phyloP scores from a whole-genome alignment of 2,113 vertebrate species.

The Coracopsis vasa region DNA sequence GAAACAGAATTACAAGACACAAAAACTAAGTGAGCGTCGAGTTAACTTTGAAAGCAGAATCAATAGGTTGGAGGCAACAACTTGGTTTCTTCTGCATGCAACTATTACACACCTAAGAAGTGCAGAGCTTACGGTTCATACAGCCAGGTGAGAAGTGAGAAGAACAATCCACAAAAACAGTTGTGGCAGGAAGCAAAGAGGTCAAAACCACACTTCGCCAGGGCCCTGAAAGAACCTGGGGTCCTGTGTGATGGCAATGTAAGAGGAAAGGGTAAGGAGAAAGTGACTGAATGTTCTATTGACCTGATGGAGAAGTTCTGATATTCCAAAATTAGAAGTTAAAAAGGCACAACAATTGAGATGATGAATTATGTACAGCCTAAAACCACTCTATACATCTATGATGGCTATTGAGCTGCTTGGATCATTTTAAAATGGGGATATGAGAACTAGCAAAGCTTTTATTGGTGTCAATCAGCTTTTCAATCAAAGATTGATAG shows the following conservation, averaged over 20 bases:
- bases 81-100: not conserved
- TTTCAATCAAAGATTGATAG: conserved; percentile 31
- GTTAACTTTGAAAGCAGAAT: conserved; percentile 9
- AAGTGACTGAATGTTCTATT: not conserved
- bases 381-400: not conserved
- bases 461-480: conserved; percentile 42
- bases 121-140: not conserved
- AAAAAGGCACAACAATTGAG: not conserved
- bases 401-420: conserved; percentile 23
- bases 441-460: conserved; percentile 4
- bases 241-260: not conserved
- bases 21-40: not conserved
- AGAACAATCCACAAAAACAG: not conserved
- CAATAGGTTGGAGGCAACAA: not conserved
- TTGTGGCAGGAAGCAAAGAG: not conserved
- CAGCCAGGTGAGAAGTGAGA: not conserved
- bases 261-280: not conserved
- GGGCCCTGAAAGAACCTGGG: not conserved
- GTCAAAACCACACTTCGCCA: not conserved
- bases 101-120: not conserved
- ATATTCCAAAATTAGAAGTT: not conserved
- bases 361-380: conserved; percentile 3
- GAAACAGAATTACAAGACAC: not conserved
- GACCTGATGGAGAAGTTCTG: not conserved
- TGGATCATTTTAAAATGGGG: conserved; percentile 12